phyloP scores from a whole-genome alignment of 2,797 vertebrate genomes.

The Cygnus olor region DNA sequence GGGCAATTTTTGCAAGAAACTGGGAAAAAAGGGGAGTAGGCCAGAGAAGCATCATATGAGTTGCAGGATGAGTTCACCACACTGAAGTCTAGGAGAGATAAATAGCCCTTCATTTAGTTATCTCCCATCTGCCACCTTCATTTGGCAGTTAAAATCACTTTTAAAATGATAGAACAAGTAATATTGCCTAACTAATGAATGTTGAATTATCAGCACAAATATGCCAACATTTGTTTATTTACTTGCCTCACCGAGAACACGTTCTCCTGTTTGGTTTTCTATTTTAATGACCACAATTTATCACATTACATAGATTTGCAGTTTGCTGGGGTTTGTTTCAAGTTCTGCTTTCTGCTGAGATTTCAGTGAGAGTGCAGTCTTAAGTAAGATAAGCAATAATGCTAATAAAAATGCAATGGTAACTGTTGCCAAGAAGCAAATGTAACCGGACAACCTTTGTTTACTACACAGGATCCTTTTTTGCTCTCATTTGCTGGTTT shows the following conservation, averaged over 20 bases:
- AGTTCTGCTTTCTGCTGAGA: conserved; percentile 19
- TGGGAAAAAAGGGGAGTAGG: background rate
- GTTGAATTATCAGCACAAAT: conserved; percentile 33
- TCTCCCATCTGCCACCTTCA: conserved; percentile 49
- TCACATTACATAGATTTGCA: conserved; percentile 52
- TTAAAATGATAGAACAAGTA: conserved; percentile 37
- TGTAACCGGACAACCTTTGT: background rate
- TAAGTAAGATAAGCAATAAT: conserved; percentile 10
- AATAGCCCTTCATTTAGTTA: conserved; percentile 2
- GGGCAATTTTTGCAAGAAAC: background rate
- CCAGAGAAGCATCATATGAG: background rate
- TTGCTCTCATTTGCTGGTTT: background rate
- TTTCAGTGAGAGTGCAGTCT: conserved; percentile 4
- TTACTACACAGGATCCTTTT: background rate
- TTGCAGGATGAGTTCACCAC: rapidly evolving
- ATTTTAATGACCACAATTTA: conserved; percentile 57
- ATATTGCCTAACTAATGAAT: conserved; percentile 45
- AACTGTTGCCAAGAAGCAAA: background rate
- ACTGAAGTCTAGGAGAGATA: conserved; percentile 14
- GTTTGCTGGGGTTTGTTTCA: conserved; percentile 21
- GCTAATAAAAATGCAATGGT: background rate
- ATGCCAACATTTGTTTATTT: conserved; percentile 59
- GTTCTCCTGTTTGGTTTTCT: conserved; percentile 48
- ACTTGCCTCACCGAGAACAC: conserved; percentile 25
- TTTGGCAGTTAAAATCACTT: conserved; percentile 20